These are phyloP conservation scores for Pithys albifrons DNA, from an alignment of 2,113 vertebrate genomes.

Conservation along the genomic window DNA sequence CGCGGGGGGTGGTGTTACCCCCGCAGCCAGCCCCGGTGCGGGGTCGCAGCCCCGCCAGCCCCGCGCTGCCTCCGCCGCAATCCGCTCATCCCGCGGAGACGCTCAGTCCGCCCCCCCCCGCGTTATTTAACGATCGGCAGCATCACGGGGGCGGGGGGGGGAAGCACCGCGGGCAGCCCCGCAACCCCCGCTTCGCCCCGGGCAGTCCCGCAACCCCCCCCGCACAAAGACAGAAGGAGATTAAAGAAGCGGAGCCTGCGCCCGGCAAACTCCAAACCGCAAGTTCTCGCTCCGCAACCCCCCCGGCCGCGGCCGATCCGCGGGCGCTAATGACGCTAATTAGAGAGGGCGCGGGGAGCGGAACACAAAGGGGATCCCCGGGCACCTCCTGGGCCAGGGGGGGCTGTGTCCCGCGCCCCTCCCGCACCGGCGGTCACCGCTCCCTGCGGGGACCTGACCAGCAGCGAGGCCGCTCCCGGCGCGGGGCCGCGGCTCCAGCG, in stretches of 20 bases:
- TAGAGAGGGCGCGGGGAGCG: neutral
- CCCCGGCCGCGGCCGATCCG: neutral
- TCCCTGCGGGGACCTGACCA: neutral
- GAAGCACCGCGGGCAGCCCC: neutral
- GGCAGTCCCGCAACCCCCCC: neutral
- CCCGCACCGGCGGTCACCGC: neutral
- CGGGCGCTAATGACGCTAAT: constrained; percentile 20
- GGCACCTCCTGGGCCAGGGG: neutral
- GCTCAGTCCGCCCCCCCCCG: neutral
- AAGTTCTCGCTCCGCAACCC: neutral
- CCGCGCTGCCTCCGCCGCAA: neutral
- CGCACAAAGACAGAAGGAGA: neutral
- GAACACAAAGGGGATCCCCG: constrained; percentile 15
- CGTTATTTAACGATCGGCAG: neutral
- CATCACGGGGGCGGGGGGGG: neutral
- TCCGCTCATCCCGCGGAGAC: neutral
- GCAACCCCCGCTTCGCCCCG: neutral
- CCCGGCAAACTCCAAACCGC: neutral
- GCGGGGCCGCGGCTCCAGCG: neutral
- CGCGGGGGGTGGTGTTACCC: too few species aligned
- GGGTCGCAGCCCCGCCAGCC: too few species aligned
- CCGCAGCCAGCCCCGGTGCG: neutral
- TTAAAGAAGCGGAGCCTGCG: neutral
- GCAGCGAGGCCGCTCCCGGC: neutral
- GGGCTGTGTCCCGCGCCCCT: neutral